Evolutionary conservation across 2,888 invertebrate genomes (phyloP), one percentile per base, ranked within the genome.

Genomic region (Herminia tarsipennalis): DNA sequence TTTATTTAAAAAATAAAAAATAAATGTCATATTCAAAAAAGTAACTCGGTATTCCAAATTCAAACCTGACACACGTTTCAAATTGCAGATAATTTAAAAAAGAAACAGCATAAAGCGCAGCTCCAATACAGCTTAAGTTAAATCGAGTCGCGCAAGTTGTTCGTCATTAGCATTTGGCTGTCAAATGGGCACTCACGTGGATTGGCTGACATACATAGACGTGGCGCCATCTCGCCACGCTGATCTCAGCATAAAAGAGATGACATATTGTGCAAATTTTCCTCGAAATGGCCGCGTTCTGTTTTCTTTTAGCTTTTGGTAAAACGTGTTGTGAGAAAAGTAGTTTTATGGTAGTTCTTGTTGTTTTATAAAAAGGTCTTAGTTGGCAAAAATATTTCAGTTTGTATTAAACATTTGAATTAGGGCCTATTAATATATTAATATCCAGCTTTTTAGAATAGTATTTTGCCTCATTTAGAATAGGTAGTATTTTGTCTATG

Each of bases 111-210:
- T n/a, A 13, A 18, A 32, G 18, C 21, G 20, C 14, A 20, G 8
- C 14, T 13, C 8, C 41, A 53, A 46, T 59, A 42, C 16, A 53
- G 47, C 49, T 49, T 60, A 70, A 67, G 62, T 68, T 66, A 67
- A 70, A 71, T 70, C 61, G 59, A 55, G 57, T 50, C 62, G 51
- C 49, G 45, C 54, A 68, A 66, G 59, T 67, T 78, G 76, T 78
- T 74, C 76, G 78, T 81, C 81, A 80, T 81, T 80, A 81, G 71
- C 77, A 85, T 84, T 84, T 81, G 82, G 78, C 83, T 75, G 81
- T 79, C 80, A 86, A 83, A 86, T 83, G 74, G 73, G 76, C 73
- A 77, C 78, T 80, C 77, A 74, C 72, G 73, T 70, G 78, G 71
- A 76, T 73, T 74, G 75, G 70, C 69, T 60, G 64, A 69, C 24